A percentile compares a stretch with the other conserved stretches of the same genome.
phyloP scores from a whole-genome alignment of 1,140 invertebrate genomes.

The Euura lappo region DNA sequence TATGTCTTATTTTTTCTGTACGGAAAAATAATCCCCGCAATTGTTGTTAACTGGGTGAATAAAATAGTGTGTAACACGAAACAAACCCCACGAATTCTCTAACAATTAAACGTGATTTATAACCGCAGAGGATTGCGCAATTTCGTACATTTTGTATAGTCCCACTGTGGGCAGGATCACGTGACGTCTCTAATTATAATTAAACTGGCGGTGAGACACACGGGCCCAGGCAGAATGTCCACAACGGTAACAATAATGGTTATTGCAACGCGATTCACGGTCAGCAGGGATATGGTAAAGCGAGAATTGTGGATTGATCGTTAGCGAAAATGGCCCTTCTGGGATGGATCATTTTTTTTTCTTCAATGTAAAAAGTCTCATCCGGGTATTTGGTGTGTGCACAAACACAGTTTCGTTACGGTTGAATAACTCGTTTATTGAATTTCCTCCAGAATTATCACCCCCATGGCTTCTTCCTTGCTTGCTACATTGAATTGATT shows the following conservation, averaged over 20 bases:
- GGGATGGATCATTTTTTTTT: not conserved
- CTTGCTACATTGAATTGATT: not conserved
- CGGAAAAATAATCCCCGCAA: too few species aligned
- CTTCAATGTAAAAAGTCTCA: not conserved
- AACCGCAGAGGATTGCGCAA: not conserved
- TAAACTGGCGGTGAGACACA: conserved; percentile 6
- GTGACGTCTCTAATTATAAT: conserved; percentile 7
- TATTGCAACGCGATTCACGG: conserved; percentile 3
- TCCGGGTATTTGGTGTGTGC: not conserved
- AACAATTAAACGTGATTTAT: conserved; percentile 1
- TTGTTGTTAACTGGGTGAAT: too few species aligned
- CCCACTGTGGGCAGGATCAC: not conserved
- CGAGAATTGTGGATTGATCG: not conserved
- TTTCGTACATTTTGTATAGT: not conserved
- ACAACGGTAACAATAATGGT: conserved; percentile 2
- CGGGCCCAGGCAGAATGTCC: not conserved
- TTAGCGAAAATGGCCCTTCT: conserved; percentile 3
- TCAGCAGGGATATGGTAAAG: conserved; percentile 6
- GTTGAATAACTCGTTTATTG: conserved; percentile 1
- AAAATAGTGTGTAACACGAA: too few species aligned
- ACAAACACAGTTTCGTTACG: not conserved
- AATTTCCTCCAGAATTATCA: conserved; percentile 2
- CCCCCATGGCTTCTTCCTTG: not conserved
- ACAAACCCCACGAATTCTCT: not conserved
- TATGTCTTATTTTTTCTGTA: not conserved